These are phyloP conservation scores for Daphoenositta chrysoptera DNA, from an alignment of 2,113 vertebrate genomes.

Conservation along the genomic window DNA sequence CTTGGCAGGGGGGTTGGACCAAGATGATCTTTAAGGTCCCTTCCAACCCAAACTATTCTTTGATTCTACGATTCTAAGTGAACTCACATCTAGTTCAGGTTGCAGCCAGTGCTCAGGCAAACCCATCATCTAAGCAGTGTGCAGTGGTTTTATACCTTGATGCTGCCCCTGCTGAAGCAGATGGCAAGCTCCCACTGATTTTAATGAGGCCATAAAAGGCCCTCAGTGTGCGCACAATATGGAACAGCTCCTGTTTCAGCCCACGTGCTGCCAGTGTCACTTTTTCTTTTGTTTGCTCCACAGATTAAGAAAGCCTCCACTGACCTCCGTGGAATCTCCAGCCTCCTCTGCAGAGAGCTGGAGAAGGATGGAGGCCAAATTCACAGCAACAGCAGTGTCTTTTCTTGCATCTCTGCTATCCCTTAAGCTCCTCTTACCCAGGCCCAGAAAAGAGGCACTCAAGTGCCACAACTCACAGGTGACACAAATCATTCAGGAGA, in stretches of 20 bases:
- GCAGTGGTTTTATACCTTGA: not conserved
- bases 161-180: conserved; percentile 13
- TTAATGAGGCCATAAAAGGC: conserved; percentile 8
- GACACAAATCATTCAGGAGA: not conserved
- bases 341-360: fast-evolving
- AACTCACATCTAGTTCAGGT: not conserved
- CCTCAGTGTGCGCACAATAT: not conserved
- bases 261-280: fast-evolving
- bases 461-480: not conserved
- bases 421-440: not conserved
- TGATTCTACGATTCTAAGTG: not conserved
- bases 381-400: not conserved
- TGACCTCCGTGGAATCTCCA: not conserved
- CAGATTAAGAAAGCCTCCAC: not conserved
- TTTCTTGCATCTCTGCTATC: not conserved
- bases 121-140: not conserved
- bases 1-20: not conserved
- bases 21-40: not conserved
- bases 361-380: not conserved
- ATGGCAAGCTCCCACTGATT: not conserved
- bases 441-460: not conserved
- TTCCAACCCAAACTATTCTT: not conserved
- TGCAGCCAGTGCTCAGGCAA: not conserved
- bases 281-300: not conserved
- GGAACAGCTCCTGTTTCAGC: not conserved